Conservation (phyloP, 2,888 invertebrate genomes). For the Ormyrus thymus region DNA sequence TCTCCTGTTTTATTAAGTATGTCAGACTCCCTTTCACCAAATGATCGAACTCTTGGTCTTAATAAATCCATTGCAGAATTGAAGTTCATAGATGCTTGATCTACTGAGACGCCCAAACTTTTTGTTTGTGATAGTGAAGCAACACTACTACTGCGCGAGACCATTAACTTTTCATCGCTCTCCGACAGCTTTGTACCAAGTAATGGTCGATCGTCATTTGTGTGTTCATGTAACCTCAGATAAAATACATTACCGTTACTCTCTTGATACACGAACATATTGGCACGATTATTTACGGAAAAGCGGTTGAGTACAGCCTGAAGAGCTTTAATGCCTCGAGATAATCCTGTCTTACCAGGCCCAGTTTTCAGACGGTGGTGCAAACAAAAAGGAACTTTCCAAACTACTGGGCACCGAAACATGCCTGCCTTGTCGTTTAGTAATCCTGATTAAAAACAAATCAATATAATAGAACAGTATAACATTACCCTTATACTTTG, state of each 20-base stretch:
- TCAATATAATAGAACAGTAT: neutral
- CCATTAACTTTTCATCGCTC: slow-evolving; percentile 71
- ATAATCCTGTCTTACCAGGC: slow-evolving; percentile 79
- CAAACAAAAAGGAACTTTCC: slow-evolving; percentile 82
- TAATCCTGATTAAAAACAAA: neutral
- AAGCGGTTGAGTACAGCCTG: slow-evolving; percentile 82
- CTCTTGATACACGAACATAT: slow-evolving; percentile 87
- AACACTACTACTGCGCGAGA: slow-evolving; percentile 72
- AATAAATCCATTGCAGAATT: slow-evolving; percentile 57
- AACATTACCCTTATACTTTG: too few relatives aligned
- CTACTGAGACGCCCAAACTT: slow-evolving; percentile 57
- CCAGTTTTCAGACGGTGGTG: slow-evolving; percentile 84
- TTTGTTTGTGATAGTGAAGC: slow-evolving; percentile 70
- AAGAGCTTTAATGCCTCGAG: slow-evolving; percentile 80
- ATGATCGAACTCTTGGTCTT: slow-evolving; percentile 78
- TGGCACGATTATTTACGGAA: slow-evolving; percentile 83
- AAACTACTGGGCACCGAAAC: slow-evolving; percentile 85
- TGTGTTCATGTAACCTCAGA: slow-evolving; percentile 74
- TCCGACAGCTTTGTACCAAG: slow-evolving; percentile 71
- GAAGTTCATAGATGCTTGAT: slow-evolving; percentile 53
- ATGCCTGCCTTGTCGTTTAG: slow-evolving; percentile 77
- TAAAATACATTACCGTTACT: slow-evolving; percentile 80
- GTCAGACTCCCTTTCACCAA: slow-evolving; percentile 78
- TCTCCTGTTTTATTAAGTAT: slow-evolving; percentile 77
- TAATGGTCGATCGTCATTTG: slow-evolving; percentile 68